A percentile compares a stretch with the other conserved stretches of the same genome.
Evolutionary conservation across 2,113 vertebrate genomes (phyloP).

Genomic region (Proterorhinus semilunaris): DNA sequence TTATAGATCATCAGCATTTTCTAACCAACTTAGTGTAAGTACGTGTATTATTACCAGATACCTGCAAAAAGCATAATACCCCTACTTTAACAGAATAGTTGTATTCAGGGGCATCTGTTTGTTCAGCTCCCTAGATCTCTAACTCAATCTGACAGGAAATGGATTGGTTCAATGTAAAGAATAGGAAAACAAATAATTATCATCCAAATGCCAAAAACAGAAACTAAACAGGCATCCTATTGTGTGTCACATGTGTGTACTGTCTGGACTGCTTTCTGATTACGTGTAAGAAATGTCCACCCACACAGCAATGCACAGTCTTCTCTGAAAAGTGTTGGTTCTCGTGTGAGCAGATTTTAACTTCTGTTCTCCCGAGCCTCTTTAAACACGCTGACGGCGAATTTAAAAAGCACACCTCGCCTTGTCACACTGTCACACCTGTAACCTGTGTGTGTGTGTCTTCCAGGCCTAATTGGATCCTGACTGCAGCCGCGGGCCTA

Average conservation of each 20-base stretch:
- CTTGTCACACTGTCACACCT: constrained; percentile 45
- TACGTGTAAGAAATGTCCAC: neutral
- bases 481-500: constrained; percentile 60
- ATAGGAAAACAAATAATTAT: neutral
- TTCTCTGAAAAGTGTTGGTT: constrained; percentile 1
- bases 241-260: neutral
- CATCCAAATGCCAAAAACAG: neutral
- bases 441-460: constrained; percentile 53
- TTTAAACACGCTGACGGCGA: constrained; percentile 25
- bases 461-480: constrained; percentile 65
- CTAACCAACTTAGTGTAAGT: no score
- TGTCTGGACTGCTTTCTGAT: constrained; percentile 2
- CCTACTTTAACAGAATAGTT: neutral
- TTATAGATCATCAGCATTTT: no score
- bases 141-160: neutral
- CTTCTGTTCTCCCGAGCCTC: constrained; percentile 27
- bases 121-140: neutral
- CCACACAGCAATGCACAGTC: neutral
- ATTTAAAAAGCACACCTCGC: constrained; percentile 17
- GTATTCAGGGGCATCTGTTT: neutral
- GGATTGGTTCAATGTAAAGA: neutral
- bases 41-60: no score
- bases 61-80: no score
- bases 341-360: constrained; percentile 13
- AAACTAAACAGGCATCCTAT: neutral